phyloP scores from a whole-genome alignment of 2,888 invertebrate species.

The Tethea ocularis region DNA sequence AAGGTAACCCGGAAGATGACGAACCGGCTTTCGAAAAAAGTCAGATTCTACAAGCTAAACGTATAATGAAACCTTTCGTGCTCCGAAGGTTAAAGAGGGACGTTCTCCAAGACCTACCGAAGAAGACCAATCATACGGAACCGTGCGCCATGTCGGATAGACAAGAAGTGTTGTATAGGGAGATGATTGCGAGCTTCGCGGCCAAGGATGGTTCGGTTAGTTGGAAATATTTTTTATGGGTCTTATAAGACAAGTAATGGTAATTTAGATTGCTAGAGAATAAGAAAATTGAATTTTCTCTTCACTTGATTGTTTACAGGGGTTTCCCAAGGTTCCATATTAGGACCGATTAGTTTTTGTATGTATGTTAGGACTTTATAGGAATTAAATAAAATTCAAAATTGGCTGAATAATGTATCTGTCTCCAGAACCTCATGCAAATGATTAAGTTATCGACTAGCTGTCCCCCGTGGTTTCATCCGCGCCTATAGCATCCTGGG shows the following conservation, averaged over 20 bases:
- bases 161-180: slow-evolving; percentile 90
- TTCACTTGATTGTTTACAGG: background rate
- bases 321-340: background rate
- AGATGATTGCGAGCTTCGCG: slow-evolving; percentile 87
- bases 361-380: background rate
- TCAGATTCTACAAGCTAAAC: slow-evolving; percentile 95
- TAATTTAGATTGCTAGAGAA: background rate
- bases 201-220: slow-evolving; percentile 84
- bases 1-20: slow-evolving; percentile 81
- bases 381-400: background rate
- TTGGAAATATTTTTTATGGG: slow-evolving; percentile 11
- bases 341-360: background rate
- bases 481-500: too few relatives aligned
- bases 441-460: too few relatives aligned
- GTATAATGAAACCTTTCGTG: slow-evolving; percentile 98
- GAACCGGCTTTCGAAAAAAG: slow-evolving; percentile 93
- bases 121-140: slow-evolving; percentile 89
- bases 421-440: too few relatives aligned
- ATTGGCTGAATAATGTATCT: too few relatives aligned
- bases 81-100: slow-evolving; percentile 94
- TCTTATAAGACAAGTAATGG: background rate
- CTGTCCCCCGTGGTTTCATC: too few relatives aligned
- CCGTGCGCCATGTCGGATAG: slow-evolving; percentile 85
- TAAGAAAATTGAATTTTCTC: background rate
- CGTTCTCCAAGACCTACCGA: slow-evolving; percentile 93